Evolutionary conservation across 2,888 invertebrate genomes (phyloP).

Genomic region (Cheilosia soror): DNA sequence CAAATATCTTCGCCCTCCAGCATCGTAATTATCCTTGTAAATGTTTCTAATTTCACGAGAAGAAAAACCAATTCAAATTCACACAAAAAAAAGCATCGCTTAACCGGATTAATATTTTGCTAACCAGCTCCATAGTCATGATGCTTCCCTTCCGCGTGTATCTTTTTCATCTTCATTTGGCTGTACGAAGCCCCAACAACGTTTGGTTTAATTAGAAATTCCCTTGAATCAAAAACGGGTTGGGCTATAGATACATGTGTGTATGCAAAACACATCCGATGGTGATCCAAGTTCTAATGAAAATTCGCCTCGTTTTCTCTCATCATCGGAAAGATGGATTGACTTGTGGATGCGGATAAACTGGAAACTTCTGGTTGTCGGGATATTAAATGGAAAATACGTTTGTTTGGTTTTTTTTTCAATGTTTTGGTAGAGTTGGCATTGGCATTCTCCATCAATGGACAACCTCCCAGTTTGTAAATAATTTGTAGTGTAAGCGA

Average conservation of each 20-base stretch:
- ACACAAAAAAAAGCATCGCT: slow-evolving; percentile 37
- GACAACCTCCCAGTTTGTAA: slow-evolving; percentile 20
- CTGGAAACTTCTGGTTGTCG: neutral
- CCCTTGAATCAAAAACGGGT: slow-evolving; percentile 26
- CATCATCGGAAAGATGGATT: slow-evolving; percentile 20
- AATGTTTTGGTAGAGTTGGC: neutral
- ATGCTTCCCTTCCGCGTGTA: neutral
- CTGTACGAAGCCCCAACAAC: slow-evolving; percentile 14
- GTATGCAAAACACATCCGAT: slow-evolving; percentile 34
- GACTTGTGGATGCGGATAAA: slow-evolving; percentile 15
- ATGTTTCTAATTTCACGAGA: slow-evolving; percentile 45
- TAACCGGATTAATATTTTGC: slow-evolving; percentile 62
- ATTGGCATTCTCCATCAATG: slow-evolving; percentile 19
- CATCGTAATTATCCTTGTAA: slow-evolving; percentile 39
- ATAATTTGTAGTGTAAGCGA: slow-evolving; percentile 15
- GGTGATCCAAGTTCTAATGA: slow-evolving; percentile 28
- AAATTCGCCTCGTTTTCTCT: slow-evolving; percentile 12
- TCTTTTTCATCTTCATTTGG: neutral
- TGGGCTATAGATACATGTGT: neutral
- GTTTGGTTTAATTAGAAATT: slow-evolving; percentile 47
- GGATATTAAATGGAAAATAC: slow-evolving; percentile 35
- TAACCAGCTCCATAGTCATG: slow-evolving; percentile 7
- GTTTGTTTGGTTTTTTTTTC: neutral
- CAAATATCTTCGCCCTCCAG: neutral
- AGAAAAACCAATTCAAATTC: slow-evolving; percentile 10